Conservation (phyloP, 2,888 invertebrate genomes). For the Operophtera brumata region DNA sequence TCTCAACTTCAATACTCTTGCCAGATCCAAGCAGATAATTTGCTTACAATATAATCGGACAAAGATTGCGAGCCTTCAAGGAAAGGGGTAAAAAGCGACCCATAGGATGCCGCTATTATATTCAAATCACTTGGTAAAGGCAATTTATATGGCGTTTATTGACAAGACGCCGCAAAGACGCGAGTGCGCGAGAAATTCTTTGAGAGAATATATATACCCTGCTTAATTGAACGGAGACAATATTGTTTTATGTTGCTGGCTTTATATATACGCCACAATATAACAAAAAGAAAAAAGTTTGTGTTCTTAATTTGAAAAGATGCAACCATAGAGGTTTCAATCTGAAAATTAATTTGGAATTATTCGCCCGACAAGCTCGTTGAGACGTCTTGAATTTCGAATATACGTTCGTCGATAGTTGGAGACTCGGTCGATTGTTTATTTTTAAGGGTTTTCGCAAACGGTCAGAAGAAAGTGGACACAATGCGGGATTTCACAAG, state of each 20-base stretch:
- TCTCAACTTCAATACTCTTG: constrained; percentile 54
- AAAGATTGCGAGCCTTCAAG: constrained; percentile 68
- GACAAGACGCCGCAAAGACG: constrained; percentile 64
- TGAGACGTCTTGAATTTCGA: constrained; percentile 9
- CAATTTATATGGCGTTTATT: constrained; percentile 80
- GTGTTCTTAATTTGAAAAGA: constrained; percentile 31
- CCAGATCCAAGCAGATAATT: constrained; percentile 77
- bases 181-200: constrained; percentile 67
- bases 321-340: constrained; percentile 11
- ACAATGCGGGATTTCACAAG: constrained; percentile 74
- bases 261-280: constrained; percentile 37
- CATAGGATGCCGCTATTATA: constrained; percentile 74
- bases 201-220: constrained; percentile 60
- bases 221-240: constrained; percentile 75
- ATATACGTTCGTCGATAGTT: constrained; percentile 10
- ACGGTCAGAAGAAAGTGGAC: constrained; percentile 66
- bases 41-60: constrained; percentile 81
- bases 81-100: constrained; percentile 70
- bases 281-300: constrained; percentile 27
- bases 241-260: constrained; percentile 60
- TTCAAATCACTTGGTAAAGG: constrained; percentile 76
- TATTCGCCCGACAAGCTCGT: neutral
- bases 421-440: constrained; percentile 8
- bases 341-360: constrained; percentile 20
- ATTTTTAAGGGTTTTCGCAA: constrained; percentile 43